Evolutionary conservation across 2,113 vertebrate species (phyloP), one percentile per base, ranked within the genome.

Genomic region (Todiramphus chloris): DNA sequence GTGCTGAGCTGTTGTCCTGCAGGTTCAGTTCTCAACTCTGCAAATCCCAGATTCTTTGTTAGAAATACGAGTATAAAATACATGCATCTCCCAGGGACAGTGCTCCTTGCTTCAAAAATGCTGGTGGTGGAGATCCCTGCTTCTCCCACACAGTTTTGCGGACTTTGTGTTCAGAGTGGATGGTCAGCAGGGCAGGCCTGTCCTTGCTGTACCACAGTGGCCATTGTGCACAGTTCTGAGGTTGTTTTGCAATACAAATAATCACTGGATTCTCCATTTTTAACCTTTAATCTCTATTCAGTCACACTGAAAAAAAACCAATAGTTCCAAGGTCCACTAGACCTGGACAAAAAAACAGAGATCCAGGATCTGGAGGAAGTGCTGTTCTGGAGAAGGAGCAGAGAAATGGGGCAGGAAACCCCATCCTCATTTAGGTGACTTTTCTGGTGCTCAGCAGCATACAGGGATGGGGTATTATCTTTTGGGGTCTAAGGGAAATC

Each of bases 41-140:
- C 41, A 70, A 28, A 15, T 58, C 41, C 64, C 58, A 41, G 11
- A n/a, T 73, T 28, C n/a, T 90, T 82, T 72, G 25, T 25, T 64
- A 39, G 56, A 55, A 67, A 19, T 7, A 70, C 3, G 60, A 18
- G 7, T 10, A 69, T 23, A 33, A 66, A 46, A 66, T 4, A 16
- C 21, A 30, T 1, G 0, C 1, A 1, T 8, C 23, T 63, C 66
- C 11, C 37, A 50, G 5, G 43, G 51, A 23, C 6, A 9, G 18
- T 18, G 50, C 27, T 62, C 21, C 39, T 58, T 31, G 14, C 33
- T 58, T 33, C 63, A 66, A 0, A 75, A 69, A 6, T 1, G 2
- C 2, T 35, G 48, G 3, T 62, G 21, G 37, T n/a, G 25, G 39
- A 44, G 20, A 10, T 44, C 25, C 21, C 24, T n/a, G 43, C 31